Conservation (phyloP, 2,888 invertebrate species). For the Nebria salina region DNA sequence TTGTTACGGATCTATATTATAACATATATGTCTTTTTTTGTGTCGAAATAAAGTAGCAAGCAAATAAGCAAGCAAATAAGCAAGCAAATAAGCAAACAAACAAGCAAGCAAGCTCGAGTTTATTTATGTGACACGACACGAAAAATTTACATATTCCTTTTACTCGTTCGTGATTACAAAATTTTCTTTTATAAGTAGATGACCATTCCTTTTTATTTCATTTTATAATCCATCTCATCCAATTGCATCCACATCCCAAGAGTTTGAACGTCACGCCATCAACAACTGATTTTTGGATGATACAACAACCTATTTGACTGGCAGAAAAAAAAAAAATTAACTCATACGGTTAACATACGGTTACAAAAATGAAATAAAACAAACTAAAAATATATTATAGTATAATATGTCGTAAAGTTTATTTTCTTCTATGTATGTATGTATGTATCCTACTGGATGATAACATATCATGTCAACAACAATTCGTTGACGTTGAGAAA, state of each 20-base stretch:
- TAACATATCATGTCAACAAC: neutral
- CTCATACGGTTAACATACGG: no score
- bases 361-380: no score
- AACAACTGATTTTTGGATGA: no score
- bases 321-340: no score
- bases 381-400: no score
- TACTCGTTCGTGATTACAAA: constrained; percentile 13
- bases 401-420: neutral
- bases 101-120: neutral
- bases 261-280: neutral
- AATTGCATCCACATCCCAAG: neutral
- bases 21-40: no score
- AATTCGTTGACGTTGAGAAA: constrained; percentile 23
- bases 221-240: neutral
- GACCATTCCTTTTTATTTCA: neutral
- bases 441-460: neutral
- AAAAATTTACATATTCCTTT: neutral
- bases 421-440: neutral
- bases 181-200: neutral
- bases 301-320: no score
- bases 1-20: constrained; percentile 8
- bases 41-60: no score
- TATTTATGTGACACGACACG: neutral
- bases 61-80: no score
- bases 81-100: no score